Evolutionary conservation across 1,140 invertebrate genomes (phyloP), one percentile per base, ranked within the genome.

Genomic region (Cydia pomonella): DNA sequence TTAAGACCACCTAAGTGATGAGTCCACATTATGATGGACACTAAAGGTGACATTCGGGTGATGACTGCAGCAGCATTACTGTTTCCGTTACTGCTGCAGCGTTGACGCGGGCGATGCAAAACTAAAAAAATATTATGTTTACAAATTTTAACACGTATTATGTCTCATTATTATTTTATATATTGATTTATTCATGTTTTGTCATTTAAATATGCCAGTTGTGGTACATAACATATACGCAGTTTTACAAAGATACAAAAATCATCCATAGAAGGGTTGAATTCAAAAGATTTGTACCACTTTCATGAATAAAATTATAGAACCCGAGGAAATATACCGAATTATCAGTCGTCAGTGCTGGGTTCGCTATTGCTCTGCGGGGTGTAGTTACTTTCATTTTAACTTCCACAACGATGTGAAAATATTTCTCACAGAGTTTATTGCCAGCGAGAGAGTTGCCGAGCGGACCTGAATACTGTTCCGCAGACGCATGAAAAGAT

Each of bases 371-470:
- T 82, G 86, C 87, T 85, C 90, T 87, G 78, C 85, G 23, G 89
- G 90, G 89, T 90, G 82, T 84, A 87, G 80, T 92, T 91, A 92
- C 88, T 92, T 91, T 91, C 89, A 89, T 92, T 92, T 92, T 91
- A 92, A 92, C 90, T 91, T 89, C 85, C 86, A 90, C 88, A 92
- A 92, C 88, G 90, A 92, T 90, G 90, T 91, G 90, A 92, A 92
- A 92, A 92, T 91, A 92, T 92, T 89, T 89, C 89, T 85, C 84
- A 77, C 82, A 75, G 79, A 89, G 86, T 89, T 92, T 92, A 92
- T 92, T 87, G 88, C 87, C 82, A 83, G 83, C 88, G 76, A 75
- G 87, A 90, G 88, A 89, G 83, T 84, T 88, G 78, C 63, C 81
- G 86, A 80, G 85, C 83, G 78, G 84, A 85, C 84, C 84, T 78